phyloP scores from a whole-genome alignment of 2,888 invertebrate genomes.

The Crepidodera aurea region DNA sequence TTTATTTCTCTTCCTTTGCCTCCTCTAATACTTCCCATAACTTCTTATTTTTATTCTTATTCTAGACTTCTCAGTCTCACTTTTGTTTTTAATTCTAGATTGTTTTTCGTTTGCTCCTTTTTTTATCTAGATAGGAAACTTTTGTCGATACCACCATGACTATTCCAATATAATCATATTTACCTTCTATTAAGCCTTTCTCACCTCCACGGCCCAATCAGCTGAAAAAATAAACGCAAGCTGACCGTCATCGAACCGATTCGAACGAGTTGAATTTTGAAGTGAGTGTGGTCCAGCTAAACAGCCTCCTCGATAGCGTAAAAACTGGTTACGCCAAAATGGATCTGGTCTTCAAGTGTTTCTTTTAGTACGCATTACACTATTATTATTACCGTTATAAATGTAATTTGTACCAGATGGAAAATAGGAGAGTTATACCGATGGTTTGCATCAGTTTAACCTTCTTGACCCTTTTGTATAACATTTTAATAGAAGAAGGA shows the following conservation, averaged over 20 bases:
- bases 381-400: conserved; percentile 21
- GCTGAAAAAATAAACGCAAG: conserved; percentile 50
- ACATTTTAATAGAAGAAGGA: too few relatives aligned
- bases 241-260: conserved; percentile 34
- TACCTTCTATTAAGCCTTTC: conserved; percentile 38
- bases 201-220: conserved; percentile 35
- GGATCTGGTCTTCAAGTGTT: conserved; percentile 25
- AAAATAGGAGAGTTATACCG: neutral
- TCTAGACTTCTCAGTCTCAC: too few relatives aligned
- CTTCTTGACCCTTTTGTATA: neutral
- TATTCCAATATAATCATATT: conserved; percentile 31
- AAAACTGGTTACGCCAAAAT: conserved; percentile 20
- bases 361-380: conserved; percentile 23
- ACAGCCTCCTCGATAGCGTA: conserved; percentile 30
- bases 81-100: too few relatives aligned
- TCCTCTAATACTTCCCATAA: too few relatives aligned
- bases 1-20: too few relatives aligned
- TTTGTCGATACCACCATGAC: too few relatives aligned
- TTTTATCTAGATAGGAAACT: too few relatives aligned
- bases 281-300: conserved; percentile 37
- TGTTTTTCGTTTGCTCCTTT: too few relatives aligned
- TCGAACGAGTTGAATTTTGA: conserved; percentile 42
- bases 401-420: conserved; percentile 15
- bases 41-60: too few relatives aligned
- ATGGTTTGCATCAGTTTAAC: neutral